Evolutionary conservation across 2,113 vertebrate genomes (phyloP), one percentile per base, ranked within the genome.

Genomic region (Tyto alba): DNA sequence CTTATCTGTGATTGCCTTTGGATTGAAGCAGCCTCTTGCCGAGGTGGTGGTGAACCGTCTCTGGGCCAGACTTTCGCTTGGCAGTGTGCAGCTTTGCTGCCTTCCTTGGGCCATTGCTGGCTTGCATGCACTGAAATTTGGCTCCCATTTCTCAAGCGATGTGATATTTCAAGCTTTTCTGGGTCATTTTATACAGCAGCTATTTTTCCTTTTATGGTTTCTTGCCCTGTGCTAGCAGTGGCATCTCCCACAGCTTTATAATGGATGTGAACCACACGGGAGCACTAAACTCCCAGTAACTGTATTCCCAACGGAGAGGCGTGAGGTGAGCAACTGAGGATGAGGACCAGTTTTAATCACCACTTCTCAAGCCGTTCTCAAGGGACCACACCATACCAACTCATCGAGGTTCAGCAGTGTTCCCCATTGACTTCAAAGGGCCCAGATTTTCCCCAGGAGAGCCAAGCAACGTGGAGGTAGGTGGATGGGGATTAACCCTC

Each of bases 261-360:
- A 75, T 36, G 27, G 29, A 53, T 55, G 36, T 36, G 50, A 88
- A 48, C 26, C 11, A 13, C 1, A 0, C 0, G 0, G 27, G 56
- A 89, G 3, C 38, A 17, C 30, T 14, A 13, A 76, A 26, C 36
- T 73, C 25, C 23, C 13, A 3, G 20, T 27, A 29, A 36, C 29
- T 18, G 4, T 74, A 16, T 36, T 56, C 59, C 53, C 0, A 0
- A 15, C 17, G 48, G 90, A 48, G 6, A 26, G 9, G 8, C 34
- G 26, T 1, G 6, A 67, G 69, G 55, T 59, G 79, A 78, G 40
- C 1, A 1, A 17, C 32, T 2, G 4, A 55, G 30, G 53, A 40
- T 30, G 23, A 5, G 38, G 11, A 63, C 20, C 47, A 19, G 26
- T 15, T 43, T 69, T 19, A 55, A 55, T 47, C 10, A 3, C 20